Percentiles rank a stretch among this genome's conserved stretches.
These are phyloP conservation scores for Butorides virescens DNA, from an alignment of 2,113 vertebrate genomes.

Conservation along the genomic window DNA sequence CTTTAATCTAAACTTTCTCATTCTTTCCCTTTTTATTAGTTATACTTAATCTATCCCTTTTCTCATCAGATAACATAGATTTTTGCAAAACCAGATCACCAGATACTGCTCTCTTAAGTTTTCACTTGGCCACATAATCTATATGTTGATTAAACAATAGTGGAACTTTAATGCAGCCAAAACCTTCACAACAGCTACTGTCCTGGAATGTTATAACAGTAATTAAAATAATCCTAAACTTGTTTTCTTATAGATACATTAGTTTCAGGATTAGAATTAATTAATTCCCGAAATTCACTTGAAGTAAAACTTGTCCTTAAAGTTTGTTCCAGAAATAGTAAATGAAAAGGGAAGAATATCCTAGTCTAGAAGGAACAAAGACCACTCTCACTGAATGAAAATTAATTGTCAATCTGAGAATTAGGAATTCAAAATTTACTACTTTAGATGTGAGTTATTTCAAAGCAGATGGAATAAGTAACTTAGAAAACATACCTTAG, in stretches of 20 bases:
- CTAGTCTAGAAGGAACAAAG: not conserved
- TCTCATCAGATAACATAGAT: not conserved
- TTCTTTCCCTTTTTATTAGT: not conserved
- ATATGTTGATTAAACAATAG: not conserved
- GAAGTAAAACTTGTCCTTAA: not conserved
- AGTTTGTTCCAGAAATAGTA: not conserved
- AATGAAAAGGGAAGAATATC: not conserved
- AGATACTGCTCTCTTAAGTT: not conserved
- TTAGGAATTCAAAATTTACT: not conserved
- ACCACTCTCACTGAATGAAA: not conserved
- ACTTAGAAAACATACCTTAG: not conserved
- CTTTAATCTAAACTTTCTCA: not conserved
- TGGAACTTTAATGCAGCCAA: not conserved
- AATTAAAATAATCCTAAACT: not conserved
- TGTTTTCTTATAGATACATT: not conserved
- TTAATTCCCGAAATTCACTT: not conserved
- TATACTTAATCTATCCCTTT: not conserved
- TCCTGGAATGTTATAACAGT: not conserved
- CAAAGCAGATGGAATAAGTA: not conserved
- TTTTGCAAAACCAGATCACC: not conserved
- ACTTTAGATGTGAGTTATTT: not conserved
- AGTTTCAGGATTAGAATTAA: not conserved
- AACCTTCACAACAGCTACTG: not conserved
- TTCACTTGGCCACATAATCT: not conserved
- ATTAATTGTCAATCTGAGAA: not conserved